phyloP scores from a whole-genome alignment of 2,888 invertebrate species.

The Aquatica leii region DNA sequence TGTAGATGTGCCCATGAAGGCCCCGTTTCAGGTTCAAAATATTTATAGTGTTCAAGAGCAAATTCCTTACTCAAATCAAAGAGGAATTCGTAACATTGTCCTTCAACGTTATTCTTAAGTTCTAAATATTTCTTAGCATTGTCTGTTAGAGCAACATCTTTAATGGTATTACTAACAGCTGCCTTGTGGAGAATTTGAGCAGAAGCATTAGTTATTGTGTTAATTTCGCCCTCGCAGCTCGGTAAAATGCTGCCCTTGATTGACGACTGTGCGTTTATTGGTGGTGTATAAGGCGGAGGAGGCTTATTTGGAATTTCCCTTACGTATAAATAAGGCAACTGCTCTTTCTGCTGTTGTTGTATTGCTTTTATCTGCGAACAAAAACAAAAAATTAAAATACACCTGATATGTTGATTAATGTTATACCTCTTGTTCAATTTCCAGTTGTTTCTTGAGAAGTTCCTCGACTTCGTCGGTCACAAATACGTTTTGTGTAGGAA shows the following conservation, averaged over 20 bases:
- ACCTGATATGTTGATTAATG: background rate
- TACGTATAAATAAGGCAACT: slow-evolving; percentile 65
- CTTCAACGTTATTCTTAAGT: slow-evolving; percentile 53
- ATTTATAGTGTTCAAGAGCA: slow-evolving; percentile 63
- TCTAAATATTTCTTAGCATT: slow-evolving; percentile 36
- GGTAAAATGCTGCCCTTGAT: slow-evolving; percentile 41
- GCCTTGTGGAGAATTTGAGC: slow-evolving; percentile 61
- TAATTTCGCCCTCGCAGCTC: slow-evolving; percentile 60
- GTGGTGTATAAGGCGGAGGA: slow-evolving; percentile 79
- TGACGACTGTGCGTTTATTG: slow-evolving; percentile 56
- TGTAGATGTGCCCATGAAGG: slow-evolving; percentile 49
- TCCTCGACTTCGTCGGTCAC: slow-evolving; percentile 66
- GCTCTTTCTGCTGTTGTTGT: slow-evolving; percentile 64
- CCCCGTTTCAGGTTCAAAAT: slow-evolving; percentile 59
- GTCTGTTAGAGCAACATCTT: slow-evolving; percentile 53
- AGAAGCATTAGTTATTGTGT: slow-evolving; percentile 60
- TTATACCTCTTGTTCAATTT: slow-evolving; percentile 70
- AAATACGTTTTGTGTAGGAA: slow-evolving; percentile 20
- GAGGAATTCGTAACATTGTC: slow-evolving; percentile 66
- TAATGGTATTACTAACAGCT: slow-evolving; percentile 52
- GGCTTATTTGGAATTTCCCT: slow-evolving; percentile 79
- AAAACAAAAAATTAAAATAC: slow-evolving; percentile 36
- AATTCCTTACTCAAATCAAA: slow-evolving; percentile 71
- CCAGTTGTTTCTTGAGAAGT: slow-evolving; percentile 68
- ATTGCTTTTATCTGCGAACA: slow-evolving; percentile 64